Evolutionary conservation across 1,140 invertebrate species (phyloP), one percentile per base, ranked within the genome.

Genomic region (Wasmannia auropunctata): DNA sequence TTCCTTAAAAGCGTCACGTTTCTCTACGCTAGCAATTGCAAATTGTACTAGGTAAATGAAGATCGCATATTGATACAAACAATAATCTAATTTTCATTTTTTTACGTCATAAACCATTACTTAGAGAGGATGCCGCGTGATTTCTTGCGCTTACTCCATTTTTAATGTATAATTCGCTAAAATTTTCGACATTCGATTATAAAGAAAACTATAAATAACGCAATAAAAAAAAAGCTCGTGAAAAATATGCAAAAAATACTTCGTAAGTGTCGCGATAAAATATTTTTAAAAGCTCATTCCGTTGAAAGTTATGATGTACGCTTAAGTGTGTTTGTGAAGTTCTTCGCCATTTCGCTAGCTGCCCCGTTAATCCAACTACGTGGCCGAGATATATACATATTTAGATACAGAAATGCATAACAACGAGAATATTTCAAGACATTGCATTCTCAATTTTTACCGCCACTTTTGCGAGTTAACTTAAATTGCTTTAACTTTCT

Each of bases 341-440:
- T 89, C 86, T 72, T 85, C 74, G 81, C 54, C 62, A 79, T 70
- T 54, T 76, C 69, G 62, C 60, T 37, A 85, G 60, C 69, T 60
- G 75, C 49, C 72, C 69, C 43, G 88, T 89, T 89, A 89, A 89
- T 89, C 88, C 65, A 28, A 31, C 87, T 80, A 28, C 76, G n/a
- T 37, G 49, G 65, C 70, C 56, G 51, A 89, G 69, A 67, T 60
- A 81, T 56, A 77, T 89, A 84, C 85, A 89, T 89, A 89, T 89
- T 89, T 89, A 89, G 88, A 89, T 86, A 86, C 70, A 60, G 87
- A 89, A 89, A 89, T 89, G 88, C 85, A 89, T 87, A 89, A 89
- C 88, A 89, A 89, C 86, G 88, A 89, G 87, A 74, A 86, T 79
- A 75, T 51, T 76, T 77, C 76, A 86, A 88, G 84, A 81, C 63